Evolutionary conservation across 2,797 vertebrate species (phyloP).

Genomic region (Morus bassanus): DNA sequence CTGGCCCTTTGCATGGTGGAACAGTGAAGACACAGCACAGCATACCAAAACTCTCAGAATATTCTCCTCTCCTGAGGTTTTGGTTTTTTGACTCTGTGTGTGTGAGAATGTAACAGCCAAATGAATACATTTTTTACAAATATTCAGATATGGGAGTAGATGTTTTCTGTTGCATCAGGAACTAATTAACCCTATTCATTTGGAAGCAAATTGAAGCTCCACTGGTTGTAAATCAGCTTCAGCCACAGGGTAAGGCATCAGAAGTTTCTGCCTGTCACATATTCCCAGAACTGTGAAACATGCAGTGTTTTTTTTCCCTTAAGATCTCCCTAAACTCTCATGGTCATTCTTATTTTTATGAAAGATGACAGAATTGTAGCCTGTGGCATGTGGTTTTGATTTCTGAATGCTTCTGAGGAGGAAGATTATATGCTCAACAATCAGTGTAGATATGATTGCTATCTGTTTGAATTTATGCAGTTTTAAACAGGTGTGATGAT

Average conservation of each 20-base stretch:
- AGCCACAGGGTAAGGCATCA: not conserved
- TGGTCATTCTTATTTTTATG: not conserved
- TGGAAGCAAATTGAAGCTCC: conserved; percentile 35
- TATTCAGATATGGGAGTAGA: not conserved
- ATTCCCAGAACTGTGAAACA: not conserved
- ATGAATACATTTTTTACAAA: not conserved
- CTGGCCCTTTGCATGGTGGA: not conserved
- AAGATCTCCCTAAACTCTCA: not conserved
- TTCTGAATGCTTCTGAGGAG: conserved; percentile 5
- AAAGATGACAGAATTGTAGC: conserved; percentile 1
- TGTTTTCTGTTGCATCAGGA: not conserved
- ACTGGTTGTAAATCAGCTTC: conserved; percentile 17
- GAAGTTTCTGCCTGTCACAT: not conserved
- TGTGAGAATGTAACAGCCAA: not conserved
- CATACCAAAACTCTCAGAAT: not conserved
- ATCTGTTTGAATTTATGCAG: not conserved
- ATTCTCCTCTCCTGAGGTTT: not conserved
- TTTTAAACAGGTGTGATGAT: not conserved
- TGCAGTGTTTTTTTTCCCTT: not conserved
- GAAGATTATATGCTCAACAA: not conserved
- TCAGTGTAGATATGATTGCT: not conserved
- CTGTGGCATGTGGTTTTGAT: not conserved
- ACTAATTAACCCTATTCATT: not conserved
- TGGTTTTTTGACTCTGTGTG: not conserved
- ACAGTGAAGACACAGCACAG: not conserved